A percentile compares a stretch with the other conserved stretches of the same genome.
Evolutionary conservation across 2,888 invertebrate genomes (phyloP).

Genomic region (Tenthredo notha): DNA sequence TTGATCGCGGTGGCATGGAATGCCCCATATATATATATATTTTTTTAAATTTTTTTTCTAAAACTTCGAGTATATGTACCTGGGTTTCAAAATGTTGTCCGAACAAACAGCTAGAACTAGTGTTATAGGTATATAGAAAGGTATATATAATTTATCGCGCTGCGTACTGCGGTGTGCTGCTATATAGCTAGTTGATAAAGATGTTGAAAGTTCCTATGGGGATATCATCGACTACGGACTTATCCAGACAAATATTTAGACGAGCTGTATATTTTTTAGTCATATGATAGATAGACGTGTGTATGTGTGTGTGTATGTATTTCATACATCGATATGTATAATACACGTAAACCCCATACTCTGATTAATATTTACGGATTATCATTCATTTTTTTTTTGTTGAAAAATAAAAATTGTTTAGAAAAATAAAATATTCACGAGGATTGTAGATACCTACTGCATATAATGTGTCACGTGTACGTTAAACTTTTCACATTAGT

Average conservation of each 20-base stretch:
- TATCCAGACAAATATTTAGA: conserved; percentile 27
- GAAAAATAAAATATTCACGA: too few relatives aligned
- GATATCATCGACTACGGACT: neutral
- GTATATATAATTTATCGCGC: conserved; percentile 26
- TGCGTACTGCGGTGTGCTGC: neutral
- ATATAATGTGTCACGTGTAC: neutral
- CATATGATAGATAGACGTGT: neutral
- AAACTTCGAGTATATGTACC: neutral
- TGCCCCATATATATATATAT: conserved; percentile 12
- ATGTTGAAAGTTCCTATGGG: conserved; percentile 39
- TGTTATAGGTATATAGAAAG: neutral
- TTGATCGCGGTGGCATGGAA: too few relatives aligned
- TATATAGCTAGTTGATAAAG: conserved; percentile 44
- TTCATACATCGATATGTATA: neutral
- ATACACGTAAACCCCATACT: neutral
- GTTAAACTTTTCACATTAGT: neutral
- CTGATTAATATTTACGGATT: conserved; percentile 3
- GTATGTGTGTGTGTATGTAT: neutral
- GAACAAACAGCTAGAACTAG: conserved; percentile 16
- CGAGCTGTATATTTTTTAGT: conserved; percentile 4
- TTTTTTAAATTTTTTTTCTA: neutral
- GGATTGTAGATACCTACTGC: neutral
- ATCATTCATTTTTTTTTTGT: too few relatives aligned
- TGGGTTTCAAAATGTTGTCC: conserved; percentile 20
- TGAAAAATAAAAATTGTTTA: too few relatives aligned